A percentile compares a stretch with the other conserved stretches of the same genome.
Evolutionary conservation across 1,140 invertebrate species (phyloP).

Genomic region (Bombus soroeensis): DNA sequence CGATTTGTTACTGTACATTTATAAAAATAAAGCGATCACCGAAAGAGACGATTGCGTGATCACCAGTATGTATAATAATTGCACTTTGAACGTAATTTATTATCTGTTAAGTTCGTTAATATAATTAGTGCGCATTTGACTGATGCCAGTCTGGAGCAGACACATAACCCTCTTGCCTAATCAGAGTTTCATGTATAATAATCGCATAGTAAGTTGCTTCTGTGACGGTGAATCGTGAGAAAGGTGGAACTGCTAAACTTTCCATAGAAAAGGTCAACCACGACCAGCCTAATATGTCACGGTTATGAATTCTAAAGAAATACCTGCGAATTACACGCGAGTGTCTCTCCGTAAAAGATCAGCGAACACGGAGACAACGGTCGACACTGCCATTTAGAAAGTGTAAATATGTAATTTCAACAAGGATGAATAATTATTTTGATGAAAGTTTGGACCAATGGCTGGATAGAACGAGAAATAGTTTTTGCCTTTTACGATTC

Average conservation of each 20-base stretch:
- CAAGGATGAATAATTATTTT: constrained; percentile 13
- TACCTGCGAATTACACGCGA: background rate
- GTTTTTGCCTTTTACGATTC: background rate
- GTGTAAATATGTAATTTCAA: background rate
- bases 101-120: constrained; percentile 31
- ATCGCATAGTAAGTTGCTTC: constrained; percentile 30
- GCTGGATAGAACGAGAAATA: background rate
- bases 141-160: background rate
- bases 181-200: constrained; percentile 11
- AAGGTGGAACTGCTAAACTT: background rate
- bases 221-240: background rate
- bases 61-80: no score
- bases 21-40: no score
- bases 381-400: constrained; percentile 17
- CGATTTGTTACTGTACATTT: no score
- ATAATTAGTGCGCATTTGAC: constrained; percentile 9
- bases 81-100: background rate
- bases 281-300: background rate
- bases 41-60: no score
- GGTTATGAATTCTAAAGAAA: constrained; percentile 13
- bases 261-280: constrained; percentile 14
- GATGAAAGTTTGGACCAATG: background rate
- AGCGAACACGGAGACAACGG: background rate
- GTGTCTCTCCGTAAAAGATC: no score
- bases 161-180: constrained; percentile 2